Percentiles rank a stretch among this genome's conserved stretches.
phyloP scores from a whole-genome alignment of 2,797 vertebrate genomes.

The Chrysolophus pictus region DNA sequence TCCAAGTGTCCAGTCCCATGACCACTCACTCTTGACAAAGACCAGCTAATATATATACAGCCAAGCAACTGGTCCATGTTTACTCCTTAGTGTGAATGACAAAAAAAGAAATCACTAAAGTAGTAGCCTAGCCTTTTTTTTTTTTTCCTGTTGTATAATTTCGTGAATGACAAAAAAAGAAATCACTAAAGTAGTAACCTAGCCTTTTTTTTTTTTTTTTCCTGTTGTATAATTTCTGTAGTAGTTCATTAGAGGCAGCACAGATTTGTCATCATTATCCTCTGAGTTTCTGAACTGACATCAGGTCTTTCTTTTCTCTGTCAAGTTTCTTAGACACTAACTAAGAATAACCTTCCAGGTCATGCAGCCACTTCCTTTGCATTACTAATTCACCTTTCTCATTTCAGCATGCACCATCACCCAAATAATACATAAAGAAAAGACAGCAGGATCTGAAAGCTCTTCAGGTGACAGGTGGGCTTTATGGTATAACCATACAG shows the following conservation, averaged over 20 bases:
- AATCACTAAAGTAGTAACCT: too few species aligned
- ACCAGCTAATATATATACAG: not conserved
- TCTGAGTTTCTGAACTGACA: not conserved
- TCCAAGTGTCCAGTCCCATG: not conserved
- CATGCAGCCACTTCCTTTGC: not conserved
- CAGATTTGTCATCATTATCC: not conserved
- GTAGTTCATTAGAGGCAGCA: not conserved
- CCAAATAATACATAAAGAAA: not conserved
- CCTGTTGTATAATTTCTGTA: not conserved
- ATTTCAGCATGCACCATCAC: not conserved
- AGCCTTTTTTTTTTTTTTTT: too few species aligned
- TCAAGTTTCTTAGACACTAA: not conserved
- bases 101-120: not conserved
- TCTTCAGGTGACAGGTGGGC: not conserved
- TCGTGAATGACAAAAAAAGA: not conserved
- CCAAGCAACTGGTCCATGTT: not conserved
- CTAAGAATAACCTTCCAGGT: not conserved
- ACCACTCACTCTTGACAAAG: not conserved
- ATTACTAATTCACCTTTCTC: not conserved
- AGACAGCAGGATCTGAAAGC: not conserved
- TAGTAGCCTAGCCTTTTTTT: too few species aligned
- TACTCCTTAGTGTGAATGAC: not conserved
- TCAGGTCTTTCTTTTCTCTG: not conserved
- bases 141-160: too few species aligned
- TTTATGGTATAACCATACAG: not conserved